Evolutionary conservation across 2,113 vertebrate genomes (phyloP).

Genomic region (Lagopus leucura): DNA sequence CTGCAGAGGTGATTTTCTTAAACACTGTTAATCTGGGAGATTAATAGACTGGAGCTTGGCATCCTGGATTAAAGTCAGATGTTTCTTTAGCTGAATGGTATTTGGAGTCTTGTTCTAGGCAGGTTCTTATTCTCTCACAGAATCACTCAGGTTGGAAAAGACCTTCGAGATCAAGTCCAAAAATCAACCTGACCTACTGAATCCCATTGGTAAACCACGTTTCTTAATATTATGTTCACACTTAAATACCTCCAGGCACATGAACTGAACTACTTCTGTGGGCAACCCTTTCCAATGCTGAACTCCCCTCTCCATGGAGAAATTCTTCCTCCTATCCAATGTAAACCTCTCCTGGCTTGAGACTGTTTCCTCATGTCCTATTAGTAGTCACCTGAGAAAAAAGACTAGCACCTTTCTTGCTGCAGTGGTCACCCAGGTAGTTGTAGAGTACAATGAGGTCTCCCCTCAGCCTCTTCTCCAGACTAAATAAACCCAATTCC

Average conservation of each 20-base stretch:
- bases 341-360: no score
- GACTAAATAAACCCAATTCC: no score
- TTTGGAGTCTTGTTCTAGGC: not conserved
- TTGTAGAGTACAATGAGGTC: no score
- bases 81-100: not conserved
- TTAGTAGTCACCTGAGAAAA: no score
- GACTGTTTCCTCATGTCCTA: no score
- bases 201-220: not conserved
- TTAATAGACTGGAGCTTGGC: not conserved
- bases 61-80: not conserved
- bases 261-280: not conserved
- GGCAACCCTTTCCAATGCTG: not conserved
- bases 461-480: no score
- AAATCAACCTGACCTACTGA: not conserved
- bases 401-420: no score
- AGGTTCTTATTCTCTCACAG: not conserved
- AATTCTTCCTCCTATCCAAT: not conserved
- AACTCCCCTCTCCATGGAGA: not conserved
- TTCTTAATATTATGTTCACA: not conserved
- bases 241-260: not conserved
- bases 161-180: not conserved
- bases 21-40: not conserved
- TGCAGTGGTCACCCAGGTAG: no score
- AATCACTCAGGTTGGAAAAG: not conserved
- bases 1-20: not conserved